phyloP scores from a whole-genome alignment of 2,888 invertebrate species.

The Macaria notata region DNA sequence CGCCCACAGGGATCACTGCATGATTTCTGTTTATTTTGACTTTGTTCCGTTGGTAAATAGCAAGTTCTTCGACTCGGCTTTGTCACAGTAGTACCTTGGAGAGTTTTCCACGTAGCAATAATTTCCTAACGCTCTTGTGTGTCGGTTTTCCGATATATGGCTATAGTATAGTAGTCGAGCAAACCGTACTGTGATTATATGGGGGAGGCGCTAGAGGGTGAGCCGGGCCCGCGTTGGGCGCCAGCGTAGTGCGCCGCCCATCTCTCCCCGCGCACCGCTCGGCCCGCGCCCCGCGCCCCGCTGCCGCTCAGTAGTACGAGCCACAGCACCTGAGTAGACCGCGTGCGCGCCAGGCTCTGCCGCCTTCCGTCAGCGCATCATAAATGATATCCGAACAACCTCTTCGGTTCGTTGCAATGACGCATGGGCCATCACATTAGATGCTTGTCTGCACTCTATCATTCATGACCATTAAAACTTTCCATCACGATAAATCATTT shows the following conservation, averaged over 20 bases:
- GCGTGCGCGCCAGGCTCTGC: slow-evolving; percentile 75
- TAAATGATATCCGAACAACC: slow-evolving; percentile 68
- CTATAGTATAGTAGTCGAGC: slow-evolving; percentile 61
- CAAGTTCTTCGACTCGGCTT: slow-evolving; percentile 1
- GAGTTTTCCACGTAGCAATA: slow-evolving; percentile 26
- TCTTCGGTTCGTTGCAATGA: slow-evolving; percentile 77
- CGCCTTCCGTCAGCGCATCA: slow-evolving; percentile 67
- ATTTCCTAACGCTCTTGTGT: slow-evolving; percentile 25
- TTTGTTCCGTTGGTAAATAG: background rate
- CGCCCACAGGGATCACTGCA: slow-evolving; percentile 11
- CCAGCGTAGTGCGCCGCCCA: slow-evolving; percentile 55
- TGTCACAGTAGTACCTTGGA: slow-evolving; percentile 9
- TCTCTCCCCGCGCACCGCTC: slow-evolving; percentile 42
- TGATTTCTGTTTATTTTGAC: slow-evolving; percentile 8
- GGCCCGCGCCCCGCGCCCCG: slow-evolving; percentile 32
- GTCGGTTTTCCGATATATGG: slow-evolving; percentile 45
- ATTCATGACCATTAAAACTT: slow-evolving; percentile 39
- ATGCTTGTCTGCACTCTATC: slow-evolving; percentile 73
- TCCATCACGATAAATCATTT: slow-evolving; percentile 28
- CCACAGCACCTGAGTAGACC: slow-evolving; percentile 59
- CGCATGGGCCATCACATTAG: slow-evolving; percentile 77
- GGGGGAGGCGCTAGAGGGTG: slow-evolving; percentile 56
- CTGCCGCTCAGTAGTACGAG: slow-evolving; percentile 66
- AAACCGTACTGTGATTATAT: slow-evolving; percentile 70
- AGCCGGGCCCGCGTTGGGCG: slow-evolving; percentile 57